Conservation (phyloP, 2,113 vertebrate genomes). For the Saimiri boliviensis region DNA sequence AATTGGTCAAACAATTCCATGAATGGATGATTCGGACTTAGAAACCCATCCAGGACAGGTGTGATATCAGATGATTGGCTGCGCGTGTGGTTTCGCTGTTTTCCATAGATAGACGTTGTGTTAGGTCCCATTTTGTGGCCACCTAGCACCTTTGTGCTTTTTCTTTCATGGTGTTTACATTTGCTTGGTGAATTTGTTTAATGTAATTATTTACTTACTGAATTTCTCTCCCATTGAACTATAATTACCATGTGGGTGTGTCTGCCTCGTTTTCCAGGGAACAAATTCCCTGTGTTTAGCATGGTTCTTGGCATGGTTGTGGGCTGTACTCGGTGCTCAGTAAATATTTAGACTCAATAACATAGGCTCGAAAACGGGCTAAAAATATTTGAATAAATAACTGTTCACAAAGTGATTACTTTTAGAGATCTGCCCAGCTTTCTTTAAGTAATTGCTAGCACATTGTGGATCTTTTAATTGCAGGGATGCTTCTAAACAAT, state of each 20-base stretch:
- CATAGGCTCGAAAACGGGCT: not conserved
- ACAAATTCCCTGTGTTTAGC: not conserved
- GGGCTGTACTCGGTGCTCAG: not conserved
- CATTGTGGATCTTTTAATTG: not conserved
- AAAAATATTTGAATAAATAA: not conserved
- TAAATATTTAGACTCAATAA: not conserved
- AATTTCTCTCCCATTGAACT: not conserved
- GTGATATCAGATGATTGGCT: rapidly evolving
- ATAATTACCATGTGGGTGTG: not conserved
- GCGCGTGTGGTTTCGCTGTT: rapidly evolving
- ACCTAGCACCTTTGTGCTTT: not conserved
- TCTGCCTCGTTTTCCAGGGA: rapidly evolving
- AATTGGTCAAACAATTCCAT: not conserved
- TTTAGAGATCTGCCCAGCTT: not conserved
- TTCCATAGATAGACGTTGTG: not conserved
- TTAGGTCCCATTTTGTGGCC: not conserved
- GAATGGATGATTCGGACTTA: not conserved
- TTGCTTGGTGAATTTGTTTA: not conserved
- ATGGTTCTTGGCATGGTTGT: rapidly evolving
- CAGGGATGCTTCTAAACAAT: not conserved
- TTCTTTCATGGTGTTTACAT: not conserved
- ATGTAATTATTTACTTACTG: not conserved
- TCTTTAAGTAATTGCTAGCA: not conserved
- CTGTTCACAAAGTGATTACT: not conserved
- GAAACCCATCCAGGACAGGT: not conserved